Evolutionary conservation across 2,113 vertebrate species (phyloP).

Genomic region (Hydrochoerus hydrochaeris): DNA sequence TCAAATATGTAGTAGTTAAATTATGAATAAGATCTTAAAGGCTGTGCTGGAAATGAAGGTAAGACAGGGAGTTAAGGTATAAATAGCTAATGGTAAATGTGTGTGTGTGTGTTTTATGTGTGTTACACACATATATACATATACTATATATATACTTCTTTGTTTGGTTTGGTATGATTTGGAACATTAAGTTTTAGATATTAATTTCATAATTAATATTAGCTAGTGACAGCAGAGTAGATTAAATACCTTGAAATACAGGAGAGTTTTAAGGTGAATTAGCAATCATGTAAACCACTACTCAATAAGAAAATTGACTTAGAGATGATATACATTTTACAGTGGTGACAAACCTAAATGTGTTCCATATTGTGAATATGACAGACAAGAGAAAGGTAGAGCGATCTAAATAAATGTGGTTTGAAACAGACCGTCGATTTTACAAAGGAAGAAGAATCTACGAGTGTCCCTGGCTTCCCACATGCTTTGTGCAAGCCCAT

Average conservation of each 20-base stretch:
- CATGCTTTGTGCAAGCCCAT: too few species aligned
- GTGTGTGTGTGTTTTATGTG: neutral
- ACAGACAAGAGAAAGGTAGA: neutral
- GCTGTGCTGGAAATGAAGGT: constrained; percentile 58
- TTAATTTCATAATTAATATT: too few species aligned
- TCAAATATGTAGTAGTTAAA: constrained; percentile 68
- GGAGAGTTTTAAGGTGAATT: neutral
- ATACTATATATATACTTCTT: neutral
- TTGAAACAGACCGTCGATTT: neutral
- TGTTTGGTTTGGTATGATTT: neutral
- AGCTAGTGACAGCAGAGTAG: neutral
- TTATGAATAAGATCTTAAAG: constrained; percentile 67
- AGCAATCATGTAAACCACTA: neutral
- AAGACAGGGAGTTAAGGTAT: neutral
- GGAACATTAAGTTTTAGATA: constrained; percentile 15
- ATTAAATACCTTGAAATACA: neutral
- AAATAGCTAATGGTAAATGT: neutral
- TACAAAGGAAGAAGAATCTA: neutral
- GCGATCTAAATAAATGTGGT: neutral
- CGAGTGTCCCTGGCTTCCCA: neutral
- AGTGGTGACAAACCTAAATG: neutral
- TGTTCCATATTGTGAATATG: neutral
- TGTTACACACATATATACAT: too few species aligned
- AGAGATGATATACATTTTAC: neutral
- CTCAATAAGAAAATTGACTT: neutral